These are phyloP conservation scores for Oryzias woworae DNA, from an alignment of 2,113 vertebrate genomes.

Conservation along the genomic window DNA sequence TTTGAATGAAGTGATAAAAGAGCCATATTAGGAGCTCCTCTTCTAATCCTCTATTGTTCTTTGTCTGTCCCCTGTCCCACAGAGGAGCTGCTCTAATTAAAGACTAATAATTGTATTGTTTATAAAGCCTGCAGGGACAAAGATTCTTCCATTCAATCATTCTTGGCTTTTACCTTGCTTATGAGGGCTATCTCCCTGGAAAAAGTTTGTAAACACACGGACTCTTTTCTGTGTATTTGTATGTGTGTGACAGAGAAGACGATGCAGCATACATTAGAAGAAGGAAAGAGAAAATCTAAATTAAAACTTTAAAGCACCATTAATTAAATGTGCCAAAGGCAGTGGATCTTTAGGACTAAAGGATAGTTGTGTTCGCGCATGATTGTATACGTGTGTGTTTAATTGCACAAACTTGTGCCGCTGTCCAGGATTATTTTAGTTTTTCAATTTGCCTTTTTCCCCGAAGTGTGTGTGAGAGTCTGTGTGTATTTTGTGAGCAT, in stretches of 20 bases:
- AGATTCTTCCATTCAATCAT: conserved; percentile 69
- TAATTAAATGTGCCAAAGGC: conserved; percentile 99
- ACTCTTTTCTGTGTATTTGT: conserved; percentile 9
- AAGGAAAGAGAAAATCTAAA: conserved; percentile 83
- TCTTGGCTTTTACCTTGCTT: conserved; percentile 43
- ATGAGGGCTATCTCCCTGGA: conserved; percentile 62
- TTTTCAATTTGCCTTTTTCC: conserved; percentile 93
- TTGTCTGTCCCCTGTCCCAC: conserved; percentile 66
- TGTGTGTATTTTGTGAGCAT: conserved; percentile 23
- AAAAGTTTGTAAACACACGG: conserved; percentile 44
- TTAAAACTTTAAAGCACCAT: conserved; percentile 99
- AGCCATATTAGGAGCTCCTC: conserved; percentile 66
- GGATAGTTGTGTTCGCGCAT: conserved; percentile 20
- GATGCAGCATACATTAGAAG: conserved; percentile 78
- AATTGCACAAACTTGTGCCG: conserved; percentile 67
- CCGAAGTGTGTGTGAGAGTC: conserved; percentile 61
- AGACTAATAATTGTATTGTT: conserved; percentile 79
- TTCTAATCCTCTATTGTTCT: conserved; percentile 72
- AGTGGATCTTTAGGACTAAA: conserved; percentile 82
- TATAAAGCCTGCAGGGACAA: conserved; percentile 69
- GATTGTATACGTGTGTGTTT: conserved; percentile 32
- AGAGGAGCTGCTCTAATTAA: conserved; percentile 74
- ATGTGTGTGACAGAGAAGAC: conserved; percentile 4
- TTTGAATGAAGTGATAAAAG: conserved; percentile 66
- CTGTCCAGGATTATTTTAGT: conserved; percentile 90